Evolutionary conservation across 2,113 vertebrate genomes (phyloP), one percentile per base, ranked within the genome.

Genomic region (Polypterus senegalus): DNA sequence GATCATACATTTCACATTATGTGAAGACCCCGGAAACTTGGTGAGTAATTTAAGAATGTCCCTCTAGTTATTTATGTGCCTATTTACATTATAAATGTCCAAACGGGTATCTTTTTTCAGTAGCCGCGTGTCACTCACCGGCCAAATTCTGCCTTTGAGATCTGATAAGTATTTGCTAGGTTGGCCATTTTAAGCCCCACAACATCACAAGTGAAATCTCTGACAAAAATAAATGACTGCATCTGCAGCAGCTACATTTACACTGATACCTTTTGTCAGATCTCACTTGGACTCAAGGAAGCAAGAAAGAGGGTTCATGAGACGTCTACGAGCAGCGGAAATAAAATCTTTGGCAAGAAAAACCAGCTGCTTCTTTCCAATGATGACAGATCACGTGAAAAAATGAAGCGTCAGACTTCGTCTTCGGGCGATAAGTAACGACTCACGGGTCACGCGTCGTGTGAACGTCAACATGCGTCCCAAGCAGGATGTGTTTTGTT

Each of bases 231-330:
- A 73, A 86, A 86, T 88, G 82, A 82, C 77, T 81, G 83, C 72
- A 77, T 81, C 72, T 54, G 59, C 79, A 80, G 82, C 79, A 78
- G 77, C 74, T 78, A 74, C 78, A 78, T 87, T 83, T 77, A 75
- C 73, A 70, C 77, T 82, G 76, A 85, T 85, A 77, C 79, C 77
- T 77, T 69, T 80, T 85, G 81, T 83, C 82, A 86, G 78, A 69
- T 78, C 83, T 83, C 77, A 63, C 65, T 75, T 71, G 68, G 65
- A 83, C 79, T 80, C 4, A 73, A 74, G 75, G 72, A 81, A 73
- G 73, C 75, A 77, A 81, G 71, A 86, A 88, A 87, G 79, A 84
- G 83, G 84, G 87, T 85, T 86, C 81, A 87, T 88, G 82, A 87
- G 78, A 77, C 80, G n/a, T 81, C 74, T 67, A 76, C 80, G 81